These are phyloP conservation scores for Morone chrysops DNA, from an alignment of 2,113 vertebrate species.

Conservation along the genomic window DNA sequence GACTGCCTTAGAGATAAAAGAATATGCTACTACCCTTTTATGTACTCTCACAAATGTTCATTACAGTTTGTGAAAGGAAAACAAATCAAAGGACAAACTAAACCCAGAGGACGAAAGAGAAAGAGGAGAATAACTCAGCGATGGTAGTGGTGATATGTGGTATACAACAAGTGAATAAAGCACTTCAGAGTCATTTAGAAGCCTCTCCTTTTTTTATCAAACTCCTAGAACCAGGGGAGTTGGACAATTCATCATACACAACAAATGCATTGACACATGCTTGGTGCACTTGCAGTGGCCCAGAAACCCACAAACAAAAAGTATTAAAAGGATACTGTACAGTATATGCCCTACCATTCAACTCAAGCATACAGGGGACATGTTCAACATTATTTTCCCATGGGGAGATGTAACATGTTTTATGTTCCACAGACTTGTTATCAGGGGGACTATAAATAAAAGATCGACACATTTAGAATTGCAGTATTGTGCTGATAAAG, in stretches of 20 bases:
- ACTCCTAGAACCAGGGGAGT: conserved; percentile 37
- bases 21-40: conserved; percentile 35
- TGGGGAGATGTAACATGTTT: conserved; percentile 16
- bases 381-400: neutral
- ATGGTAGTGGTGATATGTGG: neutral
- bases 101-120: neutral
- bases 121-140: neutral
- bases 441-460: conserved; percentile 24
- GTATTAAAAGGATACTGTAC: conserved; percentile 19
- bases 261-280: conserved; percentile 44
- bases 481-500: conserved; percentile 13
- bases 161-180: conserved; percentile 40
- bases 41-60: conserved; percentile 42
- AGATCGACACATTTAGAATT: neutral
- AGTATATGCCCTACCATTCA: neutral
- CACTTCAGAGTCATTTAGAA: conserved; percentile 47
- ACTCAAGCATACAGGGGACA: neutral
- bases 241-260: conserved; percentile 52
- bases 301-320: conserved; percentile 51
- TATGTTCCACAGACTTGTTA: neutral
- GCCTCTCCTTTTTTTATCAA: conserved; percentile 5
- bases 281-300: conserved; percentile 22
- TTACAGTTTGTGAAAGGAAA: conserved; percentile 44
- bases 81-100: conserved; percentile 52
- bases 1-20: conserved; percentile 44